Evolutionary conservation across 2,888 invertebrate species (phyloP).

Genomic region (Belgica antarctica): DNA sequence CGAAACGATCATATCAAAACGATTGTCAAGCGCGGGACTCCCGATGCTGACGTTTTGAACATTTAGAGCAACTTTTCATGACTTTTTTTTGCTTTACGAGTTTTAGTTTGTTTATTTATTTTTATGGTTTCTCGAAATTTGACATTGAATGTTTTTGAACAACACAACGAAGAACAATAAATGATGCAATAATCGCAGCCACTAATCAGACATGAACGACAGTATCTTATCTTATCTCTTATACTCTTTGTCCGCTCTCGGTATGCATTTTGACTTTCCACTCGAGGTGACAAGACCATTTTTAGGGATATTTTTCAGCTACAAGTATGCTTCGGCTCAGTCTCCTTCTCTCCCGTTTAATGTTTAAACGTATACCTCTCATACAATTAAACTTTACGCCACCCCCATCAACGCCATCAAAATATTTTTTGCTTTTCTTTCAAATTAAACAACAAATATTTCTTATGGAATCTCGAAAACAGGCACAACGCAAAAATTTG

Average conservation of each 20-base stretch:
- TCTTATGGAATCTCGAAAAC: conserved; percentile 51
- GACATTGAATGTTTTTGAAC: conserved; percentile 35
- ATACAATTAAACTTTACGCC: not conserved
- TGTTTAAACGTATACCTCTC: not conserved
- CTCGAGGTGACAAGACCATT: not conserved
- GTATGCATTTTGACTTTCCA: not conserved
- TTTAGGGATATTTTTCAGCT: not conserved
- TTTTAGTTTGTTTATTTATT: conserved; percentile 26
- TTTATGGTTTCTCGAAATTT: conserved; percentile 26
- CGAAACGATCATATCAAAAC: conserved; percentile 85
- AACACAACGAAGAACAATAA: too few relatives aligned
- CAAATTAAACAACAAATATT: conserved; percentile 39
- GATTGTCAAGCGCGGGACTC: conserved; percentile 81
- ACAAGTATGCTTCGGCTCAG: conserved; percentile 13
- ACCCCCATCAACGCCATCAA: conserved; percentile 1
- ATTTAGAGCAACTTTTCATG: conserved; percentile 55
- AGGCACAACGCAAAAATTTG: conserved; percentile 65
- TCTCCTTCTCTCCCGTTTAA: conserved; percentile 7
- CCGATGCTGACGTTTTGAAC: conserved; percentile 75
- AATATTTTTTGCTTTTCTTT: conserved; percentile 19
- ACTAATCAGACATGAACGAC: conserved; percentile 5
- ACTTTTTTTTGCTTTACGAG: not conserved
- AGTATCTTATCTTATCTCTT: not conserved
- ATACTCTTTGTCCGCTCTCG: not conserved
- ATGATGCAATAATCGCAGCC: conserved; percentile 29